Conservation (phyloP, 2,113 vertebrate genomes). For the Bathybates hornii region DNA sequence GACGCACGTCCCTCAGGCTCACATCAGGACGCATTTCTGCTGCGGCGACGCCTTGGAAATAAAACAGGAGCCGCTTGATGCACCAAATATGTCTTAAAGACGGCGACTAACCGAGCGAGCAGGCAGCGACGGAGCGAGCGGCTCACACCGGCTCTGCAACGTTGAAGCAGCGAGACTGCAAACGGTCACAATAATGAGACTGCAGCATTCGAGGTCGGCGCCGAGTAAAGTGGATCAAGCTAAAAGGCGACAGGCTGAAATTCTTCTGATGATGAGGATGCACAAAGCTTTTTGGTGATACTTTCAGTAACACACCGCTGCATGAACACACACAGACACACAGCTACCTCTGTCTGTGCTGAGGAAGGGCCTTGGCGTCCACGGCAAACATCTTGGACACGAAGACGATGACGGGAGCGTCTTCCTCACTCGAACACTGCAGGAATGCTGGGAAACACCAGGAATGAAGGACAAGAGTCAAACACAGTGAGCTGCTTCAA, state of each 20-base stretch:
- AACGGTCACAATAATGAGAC: neutral
- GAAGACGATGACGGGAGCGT: conserved; percentile 86
- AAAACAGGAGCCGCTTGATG: neutral
- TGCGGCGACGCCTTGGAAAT: neutral
- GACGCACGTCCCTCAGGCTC: neutral
- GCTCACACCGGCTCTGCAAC: neutral
- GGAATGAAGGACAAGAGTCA: neutral
- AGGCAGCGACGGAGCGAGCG: neutral
- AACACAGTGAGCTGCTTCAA: neutral
- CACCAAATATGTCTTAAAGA: neutral
- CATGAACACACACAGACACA: neutral
- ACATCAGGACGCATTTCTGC: neutral
- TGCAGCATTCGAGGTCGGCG: neutral
- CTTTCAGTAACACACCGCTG: neutral
- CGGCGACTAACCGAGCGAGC: neutral
- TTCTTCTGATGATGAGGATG: neutral
- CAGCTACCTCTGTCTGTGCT: conserved; percentile 85
- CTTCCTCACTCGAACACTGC: conserved; percentile 80
- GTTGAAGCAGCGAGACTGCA: neutral
- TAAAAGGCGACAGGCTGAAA: neutral
- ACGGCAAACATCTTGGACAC: conserved; percentile 98
- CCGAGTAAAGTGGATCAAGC: neutral
- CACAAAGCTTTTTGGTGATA: fast-evolving
- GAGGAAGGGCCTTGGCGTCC: conserved; percentile 81
- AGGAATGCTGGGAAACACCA: conserved; percentile 79